A percentile compares a stretch with the other conserved stretches of the same genome.
phyloP scores from a whole-genome alignment of 2,113 vertebrate species.

The Taurulus bubalis region DNA sequence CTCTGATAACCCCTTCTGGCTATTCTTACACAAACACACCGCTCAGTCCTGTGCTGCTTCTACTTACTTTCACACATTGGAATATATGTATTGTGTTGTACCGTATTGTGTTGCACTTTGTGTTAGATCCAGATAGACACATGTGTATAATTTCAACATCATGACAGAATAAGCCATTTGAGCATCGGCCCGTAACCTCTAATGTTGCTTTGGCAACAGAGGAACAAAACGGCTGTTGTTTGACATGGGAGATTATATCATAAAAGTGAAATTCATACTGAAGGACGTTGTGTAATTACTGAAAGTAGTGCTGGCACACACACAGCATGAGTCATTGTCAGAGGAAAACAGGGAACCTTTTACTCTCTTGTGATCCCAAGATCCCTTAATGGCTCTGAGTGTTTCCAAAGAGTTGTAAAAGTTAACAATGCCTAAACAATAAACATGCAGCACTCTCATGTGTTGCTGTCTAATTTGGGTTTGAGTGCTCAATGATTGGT shows the following conservation, averaged over 20 bases:
- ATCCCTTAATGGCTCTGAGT: slow-evolving; percentile 45
- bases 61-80: slow-evolving; percentile 46
- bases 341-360: slow-evolving; percentile 67
- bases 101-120: slow-evolving; percentile 57
- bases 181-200: slow-evolving; percentile 58
- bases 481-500: slow-evolving; percentile 44
- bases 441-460: slow-evolving; percentile 45
- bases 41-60: slow-evolving; percentile 13
- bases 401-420: slow-evolving; percentile 64
- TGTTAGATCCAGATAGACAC: slow-evolving; percentile 19
- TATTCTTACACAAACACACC: slow-evolving; percentile 38
- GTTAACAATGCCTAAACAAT: slow-evolving; percentile 59
- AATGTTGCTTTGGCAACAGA: slow-evolving; percentile 72
- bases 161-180: slow-evolving; percentile 55
- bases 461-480: slow-evolving; percentile 44
- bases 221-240: slow-evolving; percentile 71
- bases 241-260: slow-evolving; percentile 76
- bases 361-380: slow-evolving; percentile 42
- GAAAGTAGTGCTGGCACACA: slow-evolving; percentile 63
- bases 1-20: slow-evolving; percentile 43
- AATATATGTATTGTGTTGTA: slow-evolving; percentile 34
- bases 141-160: slow-evolving; percentile 49
- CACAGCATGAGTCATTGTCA: slow-evolving; percentile 65
- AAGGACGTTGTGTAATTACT: slow-evolving; percentile 71
- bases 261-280: slow-evolving; percentile 74